Conservation (phyloP, 2,888 invertebrate species). For the Sarcophaga subvicina region DNA sequence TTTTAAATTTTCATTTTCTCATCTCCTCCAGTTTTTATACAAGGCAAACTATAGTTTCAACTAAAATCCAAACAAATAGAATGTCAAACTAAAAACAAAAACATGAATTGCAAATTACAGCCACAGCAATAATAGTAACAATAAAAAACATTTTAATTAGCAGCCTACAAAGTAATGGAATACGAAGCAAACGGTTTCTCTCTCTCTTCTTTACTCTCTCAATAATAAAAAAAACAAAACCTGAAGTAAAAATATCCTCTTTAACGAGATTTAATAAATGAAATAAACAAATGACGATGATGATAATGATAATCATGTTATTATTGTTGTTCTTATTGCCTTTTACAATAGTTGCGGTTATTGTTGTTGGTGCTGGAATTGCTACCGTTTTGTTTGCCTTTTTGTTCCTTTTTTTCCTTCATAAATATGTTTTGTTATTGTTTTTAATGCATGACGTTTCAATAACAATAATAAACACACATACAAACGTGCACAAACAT, state of each 20-base stretch:
- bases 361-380: background rate
- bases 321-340: constrained; percentile 4
- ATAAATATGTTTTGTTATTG: no score
- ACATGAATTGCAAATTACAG: constrained; percentile 11
- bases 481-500: constrained; percentile 19
- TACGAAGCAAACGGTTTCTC: background rate
- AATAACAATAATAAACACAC: constrained; percentile 34
- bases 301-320: constrained; percentile 13
- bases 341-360: background rate
- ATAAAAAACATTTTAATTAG: background rate
- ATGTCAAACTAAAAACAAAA: background rate
- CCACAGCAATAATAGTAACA: background rate
- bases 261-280: constrained; percentile 52
- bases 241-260: background rate
- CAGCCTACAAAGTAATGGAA: background rate
- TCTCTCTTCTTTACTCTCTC: no score
- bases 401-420: no score
- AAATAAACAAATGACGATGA: constrained; percentile 42
- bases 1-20: no score
- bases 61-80: no score
- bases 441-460: constrained; percentile 54
- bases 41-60: no score
- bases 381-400: background rate
- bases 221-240: no score
- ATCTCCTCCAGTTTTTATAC: no score